Conservation (phyloP, 92 coral and sea anemone genomes). For the Scolanthus callimorphus region DNA sequence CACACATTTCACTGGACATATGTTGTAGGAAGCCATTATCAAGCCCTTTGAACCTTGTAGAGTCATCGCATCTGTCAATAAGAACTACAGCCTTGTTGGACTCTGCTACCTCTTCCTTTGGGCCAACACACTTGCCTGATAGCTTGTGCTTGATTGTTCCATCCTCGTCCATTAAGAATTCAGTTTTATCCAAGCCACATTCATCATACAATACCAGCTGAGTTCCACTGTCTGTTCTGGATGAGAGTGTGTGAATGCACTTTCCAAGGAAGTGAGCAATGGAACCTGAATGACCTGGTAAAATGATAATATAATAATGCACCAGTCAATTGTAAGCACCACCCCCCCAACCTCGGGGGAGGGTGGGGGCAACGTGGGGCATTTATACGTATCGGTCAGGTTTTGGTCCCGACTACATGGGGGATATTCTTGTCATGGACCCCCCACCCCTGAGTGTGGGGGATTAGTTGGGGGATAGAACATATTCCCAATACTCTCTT, state of each 20-base stretch:
- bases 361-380: too few species aligned
- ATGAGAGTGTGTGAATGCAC: conserved; percentile 44
- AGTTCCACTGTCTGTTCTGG: conserved; percentile 7
- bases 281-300: conserved; percentile 42
- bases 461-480: too few species aligned
- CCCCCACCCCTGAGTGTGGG: too few species aligned
- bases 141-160: conserved; percentile 47
- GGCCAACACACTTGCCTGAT: conserved; percentile 43
- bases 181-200: conserved; percentile 31
- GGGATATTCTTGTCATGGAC: too few species aligned
- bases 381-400: too few species aligned
- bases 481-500: too few species aligned
- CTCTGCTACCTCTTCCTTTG: conserved; percentile 19
- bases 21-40: conserved; percentile 59
- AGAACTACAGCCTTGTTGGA: conserved; percentile 25
- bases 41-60: conserved; percentile 41
- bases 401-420: too few species aligned
- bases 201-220: conserved; percentile 41
- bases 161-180: conserved; percentile 39
- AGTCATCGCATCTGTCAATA: conserved; percentile 38
- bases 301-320: not conserved
- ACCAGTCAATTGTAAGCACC: not conserved
- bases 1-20: conserved; percentile 52
- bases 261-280: conserved; percentile 50
- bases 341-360: too few species aligned